These are phyloP conservation scores for Phytoseiulus persimilis DNA, from an alignment of 2,888 invertebrate genomes.

Conservation along the genomic window DNA sequence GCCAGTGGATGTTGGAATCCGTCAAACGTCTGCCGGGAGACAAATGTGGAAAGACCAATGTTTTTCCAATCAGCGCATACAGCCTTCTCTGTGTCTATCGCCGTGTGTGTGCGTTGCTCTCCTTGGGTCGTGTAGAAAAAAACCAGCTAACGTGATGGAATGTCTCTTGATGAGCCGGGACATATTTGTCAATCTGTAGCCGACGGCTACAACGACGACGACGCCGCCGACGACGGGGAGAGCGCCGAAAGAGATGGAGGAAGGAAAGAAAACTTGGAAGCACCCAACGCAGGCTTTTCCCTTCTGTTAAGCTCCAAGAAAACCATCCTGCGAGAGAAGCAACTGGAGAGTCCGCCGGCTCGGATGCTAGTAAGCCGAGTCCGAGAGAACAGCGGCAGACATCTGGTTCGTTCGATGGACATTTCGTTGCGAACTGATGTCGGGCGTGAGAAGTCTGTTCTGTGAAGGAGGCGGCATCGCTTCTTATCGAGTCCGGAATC, in stretches of 20 bases:
- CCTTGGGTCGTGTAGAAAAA: background rate
- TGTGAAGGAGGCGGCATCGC: background rate
- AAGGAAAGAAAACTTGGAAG: background rate
- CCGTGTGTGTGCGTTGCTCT: background rate
- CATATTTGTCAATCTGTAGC: conserved; percentile 5
- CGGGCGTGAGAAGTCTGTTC: background rate
- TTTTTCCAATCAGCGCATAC: conserved; percentile 5
- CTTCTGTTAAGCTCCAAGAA: background rate
- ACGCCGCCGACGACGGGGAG: background rate
- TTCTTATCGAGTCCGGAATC: background rate
- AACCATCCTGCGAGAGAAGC: background rate
- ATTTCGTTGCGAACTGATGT: background rate
- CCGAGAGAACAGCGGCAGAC: background rate
- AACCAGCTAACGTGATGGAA: background rate
- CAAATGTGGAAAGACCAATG: conserved; percentile 5
- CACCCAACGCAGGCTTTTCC: background rate
- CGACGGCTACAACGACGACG: background rate
- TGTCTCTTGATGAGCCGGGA: conserved; percentile 5
- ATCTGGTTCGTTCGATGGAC: background rate
- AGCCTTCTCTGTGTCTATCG: background rate
- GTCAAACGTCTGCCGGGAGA: background rate
- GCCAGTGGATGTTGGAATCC: background rate
- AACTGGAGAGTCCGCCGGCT: background rate
- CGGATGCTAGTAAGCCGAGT: background rate
- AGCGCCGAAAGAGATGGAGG: background rate